These are phyloP conservation scores for Cyphomyrus discorhynchus DNA, from an alignment of 2,113 vertebrate species.

Conservation along the genomic window DNA sequence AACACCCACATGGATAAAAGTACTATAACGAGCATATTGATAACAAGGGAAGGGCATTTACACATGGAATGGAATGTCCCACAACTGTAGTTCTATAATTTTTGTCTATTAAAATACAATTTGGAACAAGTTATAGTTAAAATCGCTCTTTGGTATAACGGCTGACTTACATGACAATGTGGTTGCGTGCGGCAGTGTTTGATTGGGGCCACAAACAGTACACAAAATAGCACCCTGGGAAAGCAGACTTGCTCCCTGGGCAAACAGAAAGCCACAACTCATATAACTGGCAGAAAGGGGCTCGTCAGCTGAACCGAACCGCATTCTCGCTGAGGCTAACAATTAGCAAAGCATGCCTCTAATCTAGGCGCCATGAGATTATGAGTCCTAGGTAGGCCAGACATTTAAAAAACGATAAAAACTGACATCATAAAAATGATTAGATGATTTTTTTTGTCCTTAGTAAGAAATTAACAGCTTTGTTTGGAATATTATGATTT, in stretches of 20 bases:
- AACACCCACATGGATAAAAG: background rate
- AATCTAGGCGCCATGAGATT: background rate
- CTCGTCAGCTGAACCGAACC: background rate
- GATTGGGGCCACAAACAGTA: background rate
- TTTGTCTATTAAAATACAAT: background rate
- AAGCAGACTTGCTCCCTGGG: background rate
- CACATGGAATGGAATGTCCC: background rate
- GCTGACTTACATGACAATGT: conserved; percentile 8
- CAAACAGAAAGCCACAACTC: background rate
- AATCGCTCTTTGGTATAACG: background rate
- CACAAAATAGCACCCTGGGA: background rate
- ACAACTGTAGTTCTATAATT: background rate
- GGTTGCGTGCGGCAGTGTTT: background rate
- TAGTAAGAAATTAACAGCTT: background rate
- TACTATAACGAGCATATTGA: background rate
- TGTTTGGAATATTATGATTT: background rate
- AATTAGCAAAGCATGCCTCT: background rate
- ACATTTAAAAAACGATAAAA: background rate
- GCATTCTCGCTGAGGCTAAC: background rate
- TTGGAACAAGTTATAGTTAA: conserved; percentile 2
- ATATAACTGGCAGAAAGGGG: background rate
- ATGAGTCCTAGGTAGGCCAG: background rate
- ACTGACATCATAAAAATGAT: background rate
- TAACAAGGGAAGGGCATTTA: background rate
- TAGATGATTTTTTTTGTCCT: background rate